Conservation (phyloP, 2,113 vertebrate species). For the Cololabis saira region DNA sequence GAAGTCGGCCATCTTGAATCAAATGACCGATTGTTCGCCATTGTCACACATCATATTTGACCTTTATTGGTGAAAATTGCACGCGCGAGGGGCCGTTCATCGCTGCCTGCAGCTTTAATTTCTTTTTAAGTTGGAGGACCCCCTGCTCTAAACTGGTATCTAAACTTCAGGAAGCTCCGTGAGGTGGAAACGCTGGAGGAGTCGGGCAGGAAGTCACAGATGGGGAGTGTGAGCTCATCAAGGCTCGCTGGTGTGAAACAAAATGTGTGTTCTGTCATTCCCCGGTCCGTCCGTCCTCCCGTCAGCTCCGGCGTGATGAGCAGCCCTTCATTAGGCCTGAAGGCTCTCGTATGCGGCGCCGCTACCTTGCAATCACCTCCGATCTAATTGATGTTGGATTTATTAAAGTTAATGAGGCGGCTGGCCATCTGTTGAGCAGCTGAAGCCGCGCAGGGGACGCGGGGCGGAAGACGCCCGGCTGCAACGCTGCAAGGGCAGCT, state of each 20-base stretch:
- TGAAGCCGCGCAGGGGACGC: constrained; percentile 45
- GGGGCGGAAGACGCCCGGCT: constrained; percentile 35
- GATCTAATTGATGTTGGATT: constrained; percentile 80
- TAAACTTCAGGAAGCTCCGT: no score
- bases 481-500: constrained; percentile 37
- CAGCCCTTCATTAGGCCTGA: constrained; percentile 22
- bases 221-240: constrained; percentile 24
- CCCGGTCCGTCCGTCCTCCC: constrained; percentile 18
- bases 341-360: constrained; percentile 44
- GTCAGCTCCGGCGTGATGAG: constrained; percentile 22
- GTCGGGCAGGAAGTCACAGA: no score
- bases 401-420: constrained; percentile 83
- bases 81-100: no score
- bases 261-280: no score
- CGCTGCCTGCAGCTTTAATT: no score
- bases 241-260: constrained; percentile 46
- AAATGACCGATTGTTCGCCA: no score
- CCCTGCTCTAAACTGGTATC: no score
- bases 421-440: constrained; percentile 80
- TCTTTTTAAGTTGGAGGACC: no score
- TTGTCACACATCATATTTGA: no score
- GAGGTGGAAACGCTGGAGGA: no score
- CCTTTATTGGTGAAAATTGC: no score
- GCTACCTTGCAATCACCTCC: constrained; percentile 74
- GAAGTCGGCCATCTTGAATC: no score